phyloP scores from a whole-genome alignment of 2,113 vertebrate species.

The Cariama cristata region DNA sequence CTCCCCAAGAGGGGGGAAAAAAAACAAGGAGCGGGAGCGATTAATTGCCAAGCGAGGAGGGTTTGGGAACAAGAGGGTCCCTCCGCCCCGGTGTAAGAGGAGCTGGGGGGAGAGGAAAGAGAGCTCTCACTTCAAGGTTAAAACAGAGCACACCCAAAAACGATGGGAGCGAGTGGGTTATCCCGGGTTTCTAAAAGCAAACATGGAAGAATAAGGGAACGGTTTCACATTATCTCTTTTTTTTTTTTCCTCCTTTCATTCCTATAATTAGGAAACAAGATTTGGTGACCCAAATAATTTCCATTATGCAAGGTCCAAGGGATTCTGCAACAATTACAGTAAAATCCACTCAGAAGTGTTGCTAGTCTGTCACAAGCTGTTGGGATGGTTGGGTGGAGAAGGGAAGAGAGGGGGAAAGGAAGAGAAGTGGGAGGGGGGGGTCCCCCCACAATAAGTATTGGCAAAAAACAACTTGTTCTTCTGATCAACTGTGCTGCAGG shows the following conservation, averaged over 20 bases:
- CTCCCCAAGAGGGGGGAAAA: background rate
- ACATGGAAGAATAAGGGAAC: background rate
- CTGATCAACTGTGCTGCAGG: background rate
- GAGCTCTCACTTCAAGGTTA: conserved; percentile 12
- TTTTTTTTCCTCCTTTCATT: background rate
- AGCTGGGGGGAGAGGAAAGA: background rate
- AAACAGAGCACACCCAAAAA: background rate
- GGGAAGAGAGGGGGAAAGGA: background rate
- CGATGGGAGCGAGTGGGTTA: background rate
- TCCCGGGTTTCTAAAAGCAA: background rate
- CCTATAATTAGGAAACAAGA: conserved; percentile 44
- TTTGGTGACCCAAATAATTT: conserved; percentile 50
- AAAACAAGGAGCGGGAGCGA: background rate
- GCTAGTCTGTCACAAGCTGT: background rate
- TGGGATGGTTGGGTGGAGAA: background rate
- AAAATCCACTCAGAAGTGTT: background rate
- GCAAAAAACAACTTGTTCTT: background rate
- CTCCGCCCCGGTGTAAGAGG: background rate
- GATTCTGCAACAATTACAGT: background rate
- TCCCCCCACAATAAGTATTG: background rate
- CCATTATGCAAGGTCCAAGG: background rate
- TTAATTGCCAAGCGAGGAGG: background rate
- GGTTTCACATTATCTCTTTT: background rate
- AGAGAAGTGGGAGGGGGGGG: accelerated
- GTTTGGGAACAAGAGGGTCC: background rate